Evolutionary conservation across 2,797 vertebrate genomes (phyloP), one percentile per base, ranked within the genome.

Genomic region (Phataginus tetradactyla): DNA sequence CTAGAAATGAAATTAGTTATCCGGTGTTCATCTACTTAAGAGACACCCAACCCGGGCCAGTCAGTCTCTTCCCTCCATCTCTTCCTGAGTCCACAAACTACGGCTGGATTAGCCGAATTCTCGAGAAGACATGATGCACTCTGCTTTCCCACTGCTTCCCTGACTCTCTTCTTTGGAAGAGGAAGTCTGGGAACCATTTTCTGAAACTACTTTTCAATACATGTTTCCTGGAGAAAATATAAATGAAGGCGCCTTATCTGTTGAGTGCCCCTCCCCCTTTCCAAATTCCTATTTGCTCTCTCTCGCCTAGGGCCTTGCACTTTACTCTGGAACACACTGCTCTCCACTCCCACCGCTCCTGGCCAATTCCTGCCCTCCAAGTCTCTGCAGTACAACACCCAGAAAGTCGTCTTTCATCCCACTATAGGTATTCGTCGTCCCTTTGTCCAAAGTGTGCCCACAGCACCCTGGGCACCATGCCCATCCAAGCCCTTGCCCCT

Each of bases 1-100:
- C 86, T 63, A 45, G 37, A 95, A 96, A 95, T 95, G 85, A 81
- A 81, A 91, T 90, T 95, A 86, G 72, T 72, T 95, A 85, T 59
- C 75, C 53, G 39, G 18, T 71, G 63, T 95, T 81, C 77, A 81
- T 90, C 32, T 68, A 49, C 71, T 79, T 94, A 55, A 79, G 25
- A 94, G 49, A 78, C 0, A 3, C n/a, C 63, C 8, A 18, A 23
- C 32, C 20, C 53, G 59, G 66, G 66, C 84, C 77, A 84, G 49
- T 29, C 45, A 77, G 32, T 95, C 39, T 78, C 83, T 27, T 14
- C 69, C 42, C 57, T 92, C 74, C 51, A 64, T 18, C 45, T 45
- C 45, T 45, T 45, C 45, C 15, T 4, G 25, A 68, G 27, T 39
- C 23, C 51, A 68, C 39, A 74, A 45, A 20, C 59, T 25, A 29